Evolutionary conservation across 1,140 invertebrate species (phyloP).

Genomic region (Eurosta solidaginis): DNA sequence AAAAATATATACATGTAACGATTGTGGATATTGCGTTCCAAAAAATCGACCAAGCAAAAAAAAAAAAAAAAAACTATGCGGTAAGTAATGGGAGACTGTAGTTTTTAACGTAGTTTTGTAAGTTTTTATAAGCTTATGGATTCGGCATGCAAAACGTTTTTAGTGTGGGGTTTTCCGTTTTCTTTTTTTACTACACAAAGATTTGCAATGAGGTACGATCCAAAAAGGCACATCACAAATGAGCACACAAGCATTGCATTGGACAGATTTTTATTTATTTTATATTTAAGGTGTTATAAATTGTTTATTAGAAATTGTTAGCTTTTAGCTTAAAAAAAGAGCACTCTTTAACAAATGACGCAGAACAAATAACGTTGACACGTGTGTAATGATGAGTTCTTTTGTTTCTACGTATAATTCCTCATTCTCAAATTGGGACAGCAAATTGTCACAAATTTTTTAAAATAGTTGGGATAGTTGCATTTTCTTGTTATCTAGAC

Average conservation of each 20-base stretch:
- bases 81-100: not conserved
- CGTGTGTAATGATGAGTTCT: not conserved
- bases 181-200: not conserved
- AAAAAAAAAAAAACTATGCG: slow-evolving; percentile 24
- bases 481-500: too few relatives aligned
- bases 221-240: slow-evolving; percentile 47
- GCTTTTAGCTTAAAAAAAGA: not conserved
- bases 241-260: not conserved
- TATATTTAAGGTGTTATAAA: not conserved
- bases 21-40: not conserved
- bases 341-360: not conserved
- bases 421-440: too few relatives aligned
- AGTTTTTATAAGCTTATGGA: not conserved
- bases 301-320: not conserved
- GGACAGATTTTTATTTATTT: not conserved
- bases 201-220: slow-evolving; percentile 58
- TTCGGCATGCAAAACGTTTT: slow-evolving; percentile 2
- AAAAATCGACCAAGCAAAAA: not conserved
- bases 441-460: too few relatives aligned
- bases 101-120: not conserved
- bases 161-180: not conserved
- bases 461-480: too few relatives aligned
- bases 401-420: too few relatives aligned
- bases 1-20: slow-evolving; percentile 19
- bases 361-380: not conserved